Conservation (phyloP, 2,113 vertebrate genomes). For the Emydocephalus ijimae region DNA sequence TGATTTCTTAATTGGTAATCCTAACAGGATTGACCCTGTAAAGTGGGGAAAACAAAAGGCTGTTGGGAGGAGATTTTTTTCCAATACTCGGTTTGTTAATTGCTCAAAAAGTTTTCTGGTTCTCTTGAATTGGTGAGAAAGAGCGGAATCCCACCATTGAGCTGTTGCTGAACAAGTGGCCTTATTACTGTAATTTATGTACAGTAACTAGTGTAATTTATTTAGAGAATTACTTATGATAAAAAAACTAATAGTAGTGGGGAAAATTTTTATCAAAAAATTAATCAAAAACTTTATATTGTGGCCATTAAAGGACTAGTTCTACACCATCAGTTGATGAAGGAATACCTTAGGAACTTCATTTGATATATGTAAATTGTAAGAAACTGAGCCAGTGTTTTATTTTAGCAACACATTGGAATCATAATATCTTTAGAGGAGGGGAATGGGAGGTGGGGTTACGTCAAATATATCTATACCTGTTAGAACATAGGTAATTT, state of each 20-base stretch:
- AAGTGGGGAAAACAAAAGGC: too few species aligned
- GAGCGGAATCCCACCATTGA: too few species aligned
- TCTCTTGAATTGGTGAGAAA: too few species aligned
- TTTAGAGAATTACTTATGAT: too few species aligned
- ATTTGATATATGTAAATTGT: slow-evolving; percentile 24
- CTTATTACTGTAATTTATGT: too few species aligned
- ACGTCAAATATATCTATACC: background rate
- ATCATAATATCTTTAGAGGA: slow-evolving; percentile 11
- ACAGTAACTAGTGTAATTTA: background rate
- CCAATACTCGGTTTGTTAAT: too few species aligned
- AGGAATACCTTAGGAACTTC: slow-evolving; percentile 51
- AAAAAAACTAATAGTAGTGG: background rate
- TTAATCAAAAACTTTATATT: slow-evolving; percentile 40
- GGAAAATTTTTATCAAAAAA: too few species aligned
- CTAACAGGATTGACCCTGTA: too few species aligned
- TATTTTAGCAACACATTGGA: slow-evolving; percentile 29
- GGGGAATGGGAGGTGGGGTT: background rate
- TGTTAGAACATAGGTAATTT: slow-evolving; percentile 13
- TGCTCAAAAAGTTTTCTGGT: too few species aligned
- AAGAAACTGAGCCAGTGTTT: slow-evolving; percentile 35
- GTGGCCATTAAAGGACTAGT: background rate
- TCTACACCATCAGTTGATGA: slow-evolving; percentile 36
- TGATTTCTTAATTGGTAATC: too few species aligned
- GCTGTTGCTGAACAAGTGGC: too few species aligned
- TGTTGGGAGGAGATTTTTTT: too few species aligned